Percentiles rank a stretch among this genome's conserved stretches.
Evolutionary conservation across 2,888 invertebrate species (phyloP).

Genomic region (Chirona hameri): DNA sequence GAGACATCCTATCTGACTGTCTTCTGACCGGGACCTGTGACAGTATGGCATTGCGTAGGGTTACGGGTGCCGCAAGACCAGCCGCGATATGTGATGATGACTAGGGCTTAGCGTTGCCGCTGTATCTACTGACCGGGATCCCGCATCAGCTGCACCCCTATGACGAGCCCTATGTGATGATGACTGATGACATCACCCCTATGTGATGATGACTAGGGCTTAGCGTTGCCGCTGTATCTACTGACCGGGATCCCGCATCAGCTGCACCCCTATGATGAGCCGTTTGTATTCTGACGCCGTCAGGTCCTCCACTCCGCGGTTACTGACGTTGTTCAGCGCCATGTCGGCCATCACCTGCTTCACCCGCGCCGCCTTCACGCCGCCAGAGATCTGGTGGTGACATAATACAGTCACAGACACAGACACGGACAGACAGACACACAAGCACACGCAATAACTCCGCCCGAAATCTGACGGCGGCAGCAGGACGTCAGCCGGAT

Average conservation of each 20-base stretch:
- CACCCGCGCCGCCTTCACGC: conserved; percentile 77
- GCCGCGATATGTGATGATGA: no score
- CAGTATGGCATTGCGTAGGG: no score
- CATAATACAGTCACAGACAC: conserved; percentile 12
- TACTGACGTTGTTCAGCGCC: conserved; percentile 84
- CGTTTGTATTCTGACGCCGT: conserved; percentile 85
- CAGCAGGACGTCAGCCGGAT: no score
- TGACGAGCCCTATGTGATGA: no score
- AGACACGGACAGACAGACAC: neutral
- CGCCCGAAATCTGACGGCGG: no score
- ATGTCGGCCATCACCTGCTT: conserved; percentile 89
- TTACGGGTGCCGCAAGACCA: no score
- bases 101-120: no score
- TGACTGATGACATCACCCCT: no score
- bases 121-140: conserved; percentile 69
- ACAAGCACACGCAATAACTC: no score
- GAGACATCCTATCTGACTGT: no score
- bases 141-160: conserved; percentile 86
- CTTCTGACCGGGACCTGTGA: no score
- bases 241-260: conserved; percentile 87
- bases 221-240: conserved; percentile 24
- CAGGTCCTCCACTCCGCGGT: conserved; percentile 75
- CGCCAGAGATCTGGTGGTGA: conserved; percentile 60
- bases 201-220: no score
- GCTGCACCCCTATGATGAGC: conserved; percentile 83